Conservation (phyloP, 2,888 invertebrate genomes). For the Mylabris sibirica region DNA sequence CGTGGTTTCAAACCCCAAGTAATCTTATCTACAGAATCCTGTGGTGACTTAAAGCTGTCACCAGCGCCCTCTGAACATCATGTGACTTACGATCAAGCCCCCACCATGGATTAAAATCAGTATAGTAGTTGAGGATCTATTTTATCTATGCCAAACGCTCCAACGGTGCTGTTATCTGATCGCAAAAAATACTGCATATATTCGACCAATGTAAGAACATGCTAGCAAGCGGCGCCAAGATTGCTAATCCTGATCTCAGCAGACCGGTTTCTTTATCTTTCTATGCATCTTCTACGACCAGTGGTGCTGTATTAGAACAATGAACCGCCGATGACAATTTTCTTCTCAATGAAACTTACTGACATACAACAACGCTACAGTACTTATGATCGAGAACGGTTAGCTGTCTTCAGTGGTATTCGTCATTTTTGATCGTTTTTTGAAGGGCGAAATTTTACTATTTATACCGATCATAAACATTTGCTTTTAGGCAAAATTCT, state of each 20-base stretch:
- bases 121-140: too few relatives aligned
- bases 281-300: neutral
- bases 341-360: neutral
- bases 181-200: too few relatives aligned
- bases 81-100: too few relatives aligned
- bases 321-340: neutral
- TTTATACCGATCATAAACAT: neutral
- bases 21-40: too few relatives aligned
- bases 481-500: neutral
- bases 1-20: too few relatives aligned
- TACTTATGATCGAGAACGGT: neutral
- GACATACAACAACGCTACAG: too few relatives aligned
- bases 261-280: neutral
- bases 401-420: neutral
- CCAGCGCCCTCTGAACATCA: too few relatives aligned
- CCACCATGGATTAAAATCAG: too few relatives aligned
- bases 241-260: neutral
- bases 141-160: too few relatives aligned
- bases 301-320: neutral
- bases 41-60: too few relatives aligned
- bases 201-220: neutral
- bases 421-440: neutral
- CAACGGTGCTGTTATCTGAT: too few relatives aligned
- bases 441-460: neutral
- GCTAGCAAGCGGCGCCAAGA: neutral